Base-by-base conservation (phyloP, 2,113 vertebrate genomes). In the Proterorhinus semilunaris region DNA sequence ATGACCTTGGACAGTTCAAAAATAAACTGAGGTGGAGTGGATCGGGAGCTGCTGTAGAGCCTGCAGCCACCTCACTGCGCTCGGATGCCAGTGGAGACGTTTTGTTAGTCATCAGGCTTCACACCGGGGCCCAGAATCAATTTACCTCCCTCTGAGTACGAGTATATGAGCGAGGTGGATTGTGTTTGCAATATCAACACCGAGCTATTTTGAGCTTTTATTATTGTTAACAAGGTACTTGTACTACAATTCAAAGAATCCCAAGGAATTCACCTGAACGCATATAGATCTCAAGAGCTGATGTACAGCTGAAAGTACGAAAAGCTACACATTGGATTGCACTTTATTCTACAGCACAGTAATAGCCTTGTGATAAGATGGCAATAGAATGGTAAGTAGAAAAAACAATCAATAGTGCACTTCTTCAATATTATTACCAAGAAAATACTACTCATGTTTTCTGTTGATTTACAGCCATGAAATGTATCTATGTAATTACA, bases 21-120 rank as follows among this genome's bases (percentile, higher is more conserved):
- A 88, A 89, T 82, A 83, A 84, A 88, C 71, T 66, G 58, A 15
- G 10, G 6, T 75, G 27, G 74, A 76, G 79, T 79, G 79, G 69
- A 78, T 83, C 68, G 17, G 67, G 70, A 36, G 27, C 27, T 36
- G 83, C 82, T 81, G 79, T 42, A 83, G 78, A 87, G 82, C 80
- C 83, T 65, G 61, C 78, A 83, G 74, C 86, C 77, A 82, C 68
- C 77, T 82, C 70, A 73, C 66, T 78, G 75, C 72, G 83, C 81
- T 87, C 48, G 47, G 72, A 71, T 77, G 85, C 88, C 86, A 90
- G 74, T 71, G 84, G 76, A 83, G 65, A 68, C n/a, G 80, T 85
- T 76, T 78, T 78, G 86, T 91, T 91, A 91, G 86, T 91, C 90
- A 91, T 88, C 86, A 68, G 42, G 79, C 81, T 81, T 83, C 77